Conservation (phyloP, 2,113 vertebrate genomes). For the Charina bottae region DNA sequence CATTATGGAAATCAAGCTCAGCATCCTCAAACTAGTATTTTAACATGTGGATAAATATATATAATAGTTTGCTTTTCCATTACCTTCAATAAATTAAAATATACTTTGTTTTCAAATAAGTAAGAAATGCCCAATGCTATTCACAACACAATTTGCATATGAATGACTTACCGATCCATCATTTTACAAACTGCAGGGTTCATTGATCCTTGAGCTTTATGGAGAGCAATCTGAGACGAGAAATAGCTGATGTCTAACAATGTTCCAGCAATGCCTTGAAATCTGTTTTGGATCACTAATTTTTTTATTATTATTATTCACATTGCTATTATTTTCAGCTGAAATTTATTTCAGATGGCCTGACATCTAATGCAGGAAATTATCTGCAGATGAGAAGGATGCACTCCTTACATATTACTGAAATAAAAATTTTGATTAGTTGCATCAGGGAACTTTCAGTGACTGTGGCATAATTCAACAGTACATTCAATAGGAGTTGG, state of each 20-base stretch:
- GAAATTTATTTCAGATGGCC: neutral
- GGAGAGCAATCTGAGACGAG: neutral
- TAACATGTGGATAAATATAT: neutral
- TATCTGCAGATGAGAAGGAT: neutral
- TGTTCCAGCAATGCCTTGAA: neutral
- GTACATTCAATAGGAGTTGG: neutral
- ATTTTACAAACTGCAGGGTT: constrained; percentile 21
- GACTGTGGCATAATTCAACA: neutral
- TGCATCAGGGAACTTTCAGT: neutral
- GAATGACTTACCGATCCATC: constrained; percentile 16
- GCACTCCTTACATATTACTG: neutral
- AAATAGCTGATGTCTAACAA: constrained; percentile 9
- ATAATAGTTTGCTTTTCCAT: neutral
- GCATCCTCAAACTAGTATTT: constrained; percentile 4
- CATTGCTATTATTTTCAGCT: neutral
- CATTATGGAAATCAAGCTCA: neutral
- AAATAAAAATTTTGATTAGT: neutral
- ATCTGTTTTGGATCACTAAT: neutral
- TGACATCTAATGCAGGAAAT: neutral
- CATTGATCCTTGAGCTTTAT: constrained; percentile 17
- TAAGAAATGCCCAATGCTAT: constrained; percentile 5
- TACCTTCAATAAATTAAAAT: constrained; percentile 7
- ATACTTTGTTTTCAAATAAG: neutral
- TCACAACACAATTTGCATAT: constrained; percentile 18
- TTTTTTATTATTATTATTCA: neutral